Conservation (phyloP, 2,888 invertebrate genomes). For the Mylabris sibirica region DNA sequence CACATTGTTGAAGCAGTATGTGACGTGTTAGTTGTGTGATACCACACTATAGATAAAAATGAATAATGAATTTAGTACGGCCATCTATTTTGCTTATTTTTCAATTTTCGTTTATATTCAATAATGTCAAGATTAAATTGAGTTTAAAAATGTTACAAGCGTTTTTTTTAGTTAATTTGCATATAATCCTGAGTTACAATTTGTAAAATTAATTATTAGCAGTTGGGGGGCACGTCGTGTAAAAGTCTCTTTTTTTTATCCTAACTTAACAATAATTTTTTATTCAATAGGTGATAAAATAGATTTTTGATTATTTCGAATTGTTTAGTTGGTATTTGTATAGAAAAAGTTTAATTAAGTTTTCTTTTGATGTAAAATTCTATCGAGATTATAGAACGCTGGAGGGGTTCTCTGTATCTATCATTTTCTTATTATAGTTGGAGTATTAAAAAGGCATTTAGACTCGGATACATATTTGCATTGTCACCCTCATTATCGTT, state of each 20-base stretch:
- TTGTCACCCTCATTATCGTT: too few species aligned
- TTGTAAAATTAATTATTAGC: conserved; percentile 1
- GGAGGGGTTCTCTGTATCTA: background rate
- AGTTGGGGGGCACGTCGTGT: background rate
- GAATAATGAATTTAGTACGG: conserved; percentile 48
- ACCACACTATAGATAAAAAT: conserved; percentile 52
- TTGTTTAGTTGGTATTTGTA: background rate
- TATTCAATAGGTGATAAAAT: background rate
- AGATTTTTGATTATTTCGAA: background rate
- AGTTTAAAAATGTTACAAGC: background rate
- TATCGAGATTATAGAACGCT: background rate
- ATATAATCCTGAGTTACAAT: background rate
- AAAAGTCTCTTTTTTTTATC: background rate
- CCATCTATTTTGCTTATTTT: conserved; percentile 27
- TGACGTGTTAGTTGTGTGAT: conserved; percentile 45
- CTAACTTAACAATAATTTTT: conserved; percentile 5
- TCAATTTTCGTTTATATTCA: conserved; percentile 28
- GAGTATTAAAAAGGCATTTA: too few species aligned
- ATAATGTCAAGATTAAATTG: conserved; percentile 13
- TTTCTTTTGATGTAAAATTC: background rate
- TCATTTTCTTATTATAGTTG: background rate
- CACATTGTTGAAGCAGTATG: conserved; percentile 52
- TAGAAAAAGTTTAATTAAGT: background rate
- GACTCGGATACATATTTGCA: too few species aligned
- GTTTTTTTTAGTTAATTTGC: background rate